Evolutionary conservation across 2,797 vertebrate genomes (phyloP).

Genomic region (Enteromius unitaeniatus): DNA sequence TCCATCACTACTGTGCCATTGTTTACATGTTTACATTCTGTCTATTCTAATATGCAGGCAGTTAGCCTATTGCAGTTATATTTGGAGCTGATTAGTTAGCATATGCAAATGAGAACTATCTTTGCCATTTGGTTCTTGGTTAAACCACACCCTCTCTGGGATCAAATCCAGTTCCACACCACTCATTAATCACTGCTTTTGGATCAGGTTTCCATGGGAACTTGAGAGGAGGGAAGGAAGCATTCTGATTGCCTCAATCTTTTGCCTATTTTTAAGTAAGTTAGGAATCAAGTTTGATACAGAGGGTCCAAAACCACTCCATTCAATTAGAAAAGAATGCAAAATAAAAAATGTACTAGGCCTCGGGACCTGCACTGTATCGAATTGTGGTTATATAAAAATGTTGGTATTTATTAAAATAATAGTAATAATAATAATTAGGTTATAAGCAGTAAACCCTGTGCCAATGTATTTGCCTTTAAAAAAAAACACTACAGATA

Average conservation of each 20-base stretch:
- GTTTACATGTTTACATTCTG: slow-evolving; percentile 17
- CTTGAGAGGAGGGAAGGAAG: slow-evolving; percentile 28
- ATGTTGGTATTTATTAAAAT: background rate
- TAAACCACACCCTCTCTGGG: slow-evolving; percentile 43
- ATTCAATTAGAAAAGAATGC: background rate
- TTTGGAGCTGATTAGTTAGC: slow-evolving; percentile 63
- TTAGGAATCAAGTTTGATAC: background rate
- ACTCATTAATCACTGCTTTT: slow-evolving; percentile 58
- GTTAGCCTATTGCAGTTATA: slow-evolving; percentile 55
- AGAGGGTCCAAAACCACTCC: background rate
- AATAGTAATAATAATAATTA: too few species aligned
- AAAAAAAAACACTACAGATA: background rate
- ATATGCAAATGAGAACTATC: slow-evolving; percentile 63
- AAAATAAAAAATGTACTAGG: background rate
- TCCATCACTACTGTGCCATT: background rate
- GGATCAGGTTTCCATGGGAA: slow-evolving; percentile 62
- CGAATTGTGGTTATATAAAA: background rate
- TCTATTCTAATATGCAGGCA: slow-evolving; percentile 49
- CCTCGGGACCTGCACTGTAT: background rate
- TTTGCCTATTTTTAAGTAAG: slow-evolving; percentile 28
- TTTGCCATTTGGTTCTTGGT: slow-evolving; percentile 52
- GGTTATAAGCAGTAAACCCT: background rate
- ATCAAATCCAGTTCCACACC: slow-evolving; percentile 51
- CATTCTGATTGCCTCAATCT: slow-evolving; percentile 38
- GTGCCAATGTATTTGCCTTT: background rate